A percentile compares a stretch with the other conserved stretches of the same genome.
phyloP scores from a whole-genome alignment of 2,797 vertebrate genomes.

The Yasuhikotakia modesta region DNA sequence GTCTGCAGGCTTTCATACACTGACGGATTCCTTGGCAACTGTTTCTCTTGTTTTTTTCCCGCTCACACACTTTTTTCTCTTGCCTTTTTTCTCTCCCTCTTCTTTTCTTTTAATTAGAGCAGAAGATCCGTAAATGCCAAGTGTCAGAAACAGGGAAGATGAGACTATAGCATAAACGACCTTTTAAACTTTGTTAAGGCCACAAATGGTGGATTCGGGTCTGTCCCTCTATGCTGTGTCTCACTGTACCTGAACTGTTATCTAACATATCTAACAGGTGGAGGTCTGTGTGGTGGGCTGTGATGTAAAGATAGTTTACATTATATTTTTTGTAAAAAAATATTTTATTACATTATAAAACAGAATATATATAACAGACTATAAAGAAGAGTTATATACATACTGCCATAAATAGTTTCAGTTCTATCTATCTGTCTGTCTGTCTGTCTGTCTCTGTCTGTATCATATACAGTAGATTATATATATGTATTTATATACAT shows the following conservation, averaged over 20 bases:
- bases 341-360: too few relatives aligned
- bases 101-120: slow-evolving; percentile 60
- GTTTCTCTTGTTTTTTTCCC: slow-evolving; percentile 40
- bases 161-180: slow-evolving; percentile 58
- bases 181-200: slow-evolving; percentile 62
- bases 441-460: too few relatives aligned
- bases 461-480: too few relatives aligned
- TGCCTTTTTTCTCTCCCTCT: slow-evolving; percentile 38
- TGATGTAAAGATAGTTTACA: too few relatives aligned
- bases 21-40: slow-evolving; percentile 57
- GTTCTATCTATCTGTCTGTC: too few relatives aligned
- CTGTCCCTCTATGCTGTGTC: neutral
- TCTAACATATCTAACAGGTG: slow-evolving; percentile 39
- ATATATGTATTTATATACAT: too few relatives aligned
- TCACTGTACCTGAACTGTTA: slow-evolving; percentile 34
- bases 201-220: slow-evolving; percentile 39
- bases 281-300: neutral
- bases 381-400: too few relatives aligned
- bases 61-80: slow-evolving; percentile 2
- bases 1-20: slow-evolving; percentile 53
- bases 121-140: slow-evolving; percentile 64
- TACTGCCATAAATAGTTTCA: too few relatives aligned
- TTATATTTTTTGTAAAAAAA: too few relatives aligned
- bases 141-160: slow-evolving; percentile 60
- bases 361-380: too few relatives aligned